A percentile compares a stretch with the other conserved stretches of the same genome.
phyloP scores from a whole-genome alignment of 2,888 invertebrate genomes.

The Lacanobia oleracea region DNA sequence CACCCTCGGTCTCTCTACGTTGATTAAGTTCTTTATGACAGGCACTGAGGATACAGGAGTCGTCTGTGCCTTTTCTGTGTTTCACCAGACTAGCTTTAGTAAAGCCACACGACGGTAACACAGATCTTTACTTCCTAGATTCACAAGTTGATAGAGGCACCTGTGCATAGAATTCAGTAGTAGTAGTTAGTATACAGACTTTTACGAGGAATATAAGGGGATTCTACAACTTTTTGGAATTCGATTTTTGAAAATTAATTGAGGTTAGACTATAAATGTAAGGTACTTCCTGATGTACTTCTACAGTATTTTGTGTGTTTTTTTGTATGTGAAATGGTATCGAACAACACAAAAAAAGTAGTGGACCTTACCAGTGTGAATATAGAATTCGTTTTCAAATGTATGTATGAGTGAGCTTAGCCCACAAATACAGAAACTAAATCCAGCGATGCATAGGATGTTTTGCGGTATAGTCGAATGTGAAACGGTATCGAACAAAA shows the following conservation, averaged over 20 bases:
- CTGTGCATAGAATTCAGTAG: not conserved
- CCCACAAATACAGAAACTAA: not conserved
- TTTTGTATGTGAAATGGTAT: no score
- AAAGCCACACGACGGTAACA: not conserved
- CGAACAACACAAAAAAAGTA: no score
- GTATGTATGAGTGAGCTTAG: not conserved
- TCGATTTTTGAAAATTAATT: no score
- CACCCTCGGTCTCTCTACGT: slow-evolving; percentile 26
- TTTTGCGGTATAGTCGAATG: slow-evolving; percentile 52
- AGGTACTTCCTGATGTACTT: no score
- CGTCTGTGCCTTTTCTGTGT: slow-evolving; percentile 26
- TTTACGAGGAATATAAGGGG: no score
- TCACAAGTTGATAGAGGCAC: not conserved
- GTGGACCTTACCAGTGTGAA: no score
- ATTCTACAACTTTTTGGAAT: no score
- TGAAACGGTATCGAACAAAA: slow-evolving; percentile 66
- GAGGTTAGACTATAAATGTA: no score
- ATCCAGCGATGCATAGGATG: slow-evolving; percentile 9
- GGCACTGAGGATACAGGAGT: slow-evolving; percentile 34
- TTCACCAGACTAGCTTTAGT: slow-evolving; percentile 1
- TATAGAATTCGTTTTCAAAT: not conserved
- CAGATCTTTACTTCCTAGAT: not conserved
- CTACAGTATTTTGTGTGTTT: no score
- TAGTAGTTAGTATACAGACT: no score
- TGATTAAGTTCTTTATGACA: slow-evolving; percentile 54